Conservation (phyloP, 2,888 invertebrate species). For the Argyra leucocephala region DNA sequence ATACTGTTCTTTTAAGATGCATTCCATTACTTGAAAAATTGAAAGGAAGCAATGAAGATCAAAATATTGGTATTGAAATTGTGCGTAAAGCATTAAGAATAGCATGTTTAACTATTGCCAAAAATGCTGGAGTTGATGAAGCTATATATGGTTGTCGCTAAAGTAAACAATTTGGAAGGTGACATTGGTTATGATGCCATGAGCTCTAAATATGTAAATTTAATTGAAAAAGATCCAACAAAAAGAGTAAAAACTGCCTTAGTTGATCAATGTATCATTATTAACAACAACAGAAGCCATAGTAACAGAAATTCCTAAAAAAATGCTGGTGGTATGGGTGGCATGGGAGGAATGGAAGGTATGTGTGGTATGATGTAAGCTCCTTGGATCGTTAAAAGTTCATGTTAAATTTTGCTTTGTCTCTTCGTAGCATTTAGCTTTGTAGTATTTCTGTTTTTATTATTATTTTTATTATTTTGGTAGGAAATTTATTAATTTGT, state of each 20-base stretch:
- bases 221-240: conserved; percentile 83
- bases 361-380: conserved; percentile 40
- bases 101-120: conserved; percentile 76
- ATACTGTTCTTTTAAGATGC: conserved; percentile 69
- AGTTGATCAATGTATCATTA: conserved; percentile 76
- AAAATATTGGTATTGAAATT: conserved; percentile 62
- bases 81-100: conserved; percentile 69
- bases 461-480: too few species aligned
- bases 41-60: conserved; percentile 60
- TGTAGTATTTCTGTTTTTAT: neutral
- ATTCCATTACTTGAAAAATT: conserved; percentile 56
- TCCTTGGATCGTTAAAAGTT: neutral
- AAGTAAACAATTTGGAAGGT: conserved; percentile 64
- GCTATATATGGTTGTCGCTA: conserved; percentile 75
- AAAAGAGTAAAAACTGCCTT: conserved; percentile 86
- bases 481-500: neutral
- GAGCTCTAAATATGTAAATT: conserved; percentile 73
- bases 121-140: conserved; percentile 83
- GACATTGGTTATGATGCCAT: conserved; percentile 77
- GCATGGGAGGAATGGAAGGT: conserved; percentile 68
- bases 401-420: conserved; percentile 7
- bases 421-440: neutral
- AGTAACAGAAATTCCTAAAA: conserved; percentile 82
- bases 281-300: conserved; percentile 90
- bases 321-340: conserved; percentile 61